Percentiles rank a stretch among this genome's conserved stretches.
Conservation (phyloP, 2,888 invertebrate genomes). For the Apamea anceps region DNA sequence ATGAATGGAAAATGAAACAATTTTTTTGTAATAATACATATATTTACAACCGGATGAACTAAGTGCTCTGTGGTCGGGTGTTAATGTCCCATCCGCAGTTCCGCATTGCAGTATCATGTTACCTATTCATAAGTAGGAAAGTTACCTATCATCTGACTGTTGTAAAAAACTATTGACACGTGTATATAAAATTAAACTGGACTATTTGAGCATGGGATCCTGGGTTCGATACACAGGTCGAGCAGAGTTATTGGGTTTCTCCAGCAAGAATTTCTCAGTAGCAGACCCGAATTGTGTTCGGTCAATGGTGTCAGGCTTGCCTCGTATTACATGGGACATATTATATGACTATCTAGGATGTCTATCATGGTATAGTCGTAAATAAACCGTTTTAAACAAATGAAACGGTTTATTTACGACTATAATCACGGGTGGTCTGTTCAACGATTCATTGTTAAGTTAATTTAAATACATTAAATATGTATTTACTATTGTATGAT, state of each 20-base stretch:
- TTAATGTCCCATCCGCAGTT: constrained; percentile 27
- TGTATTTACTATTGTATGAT: no score
- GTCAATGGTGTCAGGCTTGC: background rate
- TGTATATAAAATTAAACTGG: constrained; percentile 1
- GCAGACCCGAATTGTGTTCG: background rate
- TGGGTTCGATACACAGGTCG: background rate
- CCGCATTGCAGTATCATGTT: constrained; percentile 38
- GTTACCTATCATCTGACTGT: background rate
- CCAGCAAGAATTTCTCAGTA: background rate
- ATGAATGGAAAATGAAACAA: constrained; percentile 11
- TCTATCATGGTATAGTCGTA: no score
- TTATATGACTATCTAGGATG: background rate
- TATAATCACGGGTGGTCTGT: background rate
- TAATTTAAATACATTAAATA: no score
- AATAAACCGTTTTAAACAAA: no score
- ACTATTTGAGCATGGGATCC: background rate
- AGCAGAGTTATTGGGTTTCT: background rate
- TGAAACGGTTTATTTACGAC: background rate
- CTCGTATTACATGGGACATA: background rate
- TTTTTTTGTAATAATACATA: constrained; percentile 34
- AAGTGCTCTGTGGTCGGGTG: constrained; percentile 37
- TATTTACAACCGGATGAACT: constrained; percentile 31
- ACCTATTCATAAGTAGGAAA: background rate
- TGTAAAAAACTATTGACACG: background rate
- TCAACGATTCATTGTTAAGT: no score